Base-by-base conservation (phyloP, 2,113 vertebrate genomes). In the Microcebus ravelobensis region DNA sequence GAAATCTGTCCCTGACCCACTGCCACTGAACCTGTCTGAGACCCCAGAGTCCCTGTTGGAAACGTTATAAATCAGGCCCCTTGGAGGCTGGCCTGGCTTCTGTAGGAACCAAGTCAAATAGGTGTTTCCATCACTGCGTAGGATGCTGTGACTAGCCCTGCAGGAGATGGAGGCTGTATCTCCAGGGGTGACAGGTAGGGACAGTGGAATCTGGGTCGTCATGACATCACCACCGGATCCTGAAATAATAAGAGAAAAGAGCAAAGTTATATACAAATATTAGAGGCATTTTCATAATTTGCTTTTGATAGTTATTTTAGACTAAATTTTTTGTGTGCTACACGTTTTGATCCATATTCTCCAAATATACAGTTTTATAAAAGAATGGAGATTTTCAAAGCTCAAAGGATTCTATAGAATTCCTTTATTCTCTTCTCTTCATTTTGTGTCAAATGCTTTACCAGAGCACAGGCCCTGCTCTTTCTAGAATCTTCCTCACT, bases 81-180 rank as follows among this genome's bases (percentile, higher is more conserved):
- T 0, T 48, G 61, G 81, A 67, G 87, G 5, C 4, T 80, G 73
- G 3, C 74, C 45, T 23, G 76, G 45, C 2, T 55, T 87, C 83
- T 92, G 29, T 20, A 36, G 27, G 17, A 1, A 18, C 74, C 36
- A 92, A 3, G 5, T 0, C 31, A 92, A 25, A 36, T 74, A 87
- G 8, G 6, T 71, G 0, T 79, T 21, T 52, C 77, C 68, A 67
- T 89, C 0, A 34, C 11, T 29, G 3, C 31, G 1, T 0, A 55
- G 1, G 8, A 94, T 13, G 34, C 63, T 95, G 50, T 95, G 1
- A 74, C 65, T 92, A 2, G 89, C 23, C 31, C 25, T 61, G 23
- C 59, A 61, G 59, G 59, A 61, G 59, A 61, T 61, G 59, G 59
- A 27, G 25, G 23, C 59, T 3, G 59, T 3, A 25, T 61, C 59